These are phyloP conservation scores for Ptiloglossa arizonensis DNA, from an alignment of 1,140 invertebrate genomes.

Conservation along the genomic window DNA sequence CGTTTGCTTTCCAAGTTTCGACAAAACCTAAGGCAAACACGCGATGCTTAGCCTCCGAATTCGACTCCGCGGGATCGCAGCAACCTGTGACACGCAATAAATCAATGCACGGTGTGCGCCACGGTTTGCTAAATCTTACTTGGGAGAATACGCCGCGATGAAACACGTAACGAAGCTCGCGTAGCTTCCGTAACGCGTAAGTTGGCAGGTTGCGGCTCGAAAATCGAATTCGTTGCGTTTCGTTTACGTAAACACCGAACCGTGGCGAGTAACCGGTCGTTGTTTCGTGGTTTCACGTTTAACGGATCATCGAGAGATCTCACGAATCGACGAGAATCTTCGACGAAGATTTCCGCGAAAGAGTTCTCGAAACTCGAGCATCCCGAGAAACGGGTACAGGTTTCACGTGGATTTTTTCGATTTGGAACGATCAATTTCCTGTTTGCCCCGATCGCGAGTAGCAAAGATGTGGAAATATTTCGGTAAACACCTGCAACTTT, in stretches of 20 bases:
- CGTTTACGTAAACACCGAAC: background rate
- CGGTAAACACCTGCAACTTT: too few relatives aligned
- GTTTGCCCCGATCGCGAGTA: too few relatives aligned
- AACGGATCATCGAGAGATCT: background rate
- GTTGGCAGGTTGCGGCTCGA: background rate
- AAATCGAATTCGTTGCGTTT: conserved; percentile 1
- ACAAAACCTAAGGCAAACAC: conserved; percentile 3
- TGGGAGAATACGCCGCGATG: background rate
- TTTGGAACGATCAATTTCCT: too few relatives aligned
- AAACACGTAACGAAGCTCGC: background rate
- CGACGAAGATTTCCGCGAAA: too few relatives aligned
- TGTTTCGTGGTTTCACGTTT: background rate
- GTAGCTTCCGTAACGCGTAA: too few relatives aligned
- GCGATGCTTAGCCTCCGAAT: too few relatives aligned
- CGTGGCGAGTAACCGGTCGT: background rate
- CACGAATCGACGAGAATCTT: background rate
- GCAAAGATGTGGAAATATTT: too few relatives aligned
- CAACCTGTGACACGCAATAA: background rate
- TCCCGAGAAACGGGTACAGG: too few relatives aligned
- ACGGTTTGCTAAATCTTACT: background rate
- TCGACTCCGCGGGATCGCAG: background rate
- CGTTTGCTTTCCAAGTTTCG: conserved; percentile 25
- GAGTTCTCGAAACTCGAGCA: too few relatives aligned
- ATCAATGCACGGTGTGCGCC: background rate
- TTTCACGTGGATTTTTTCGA: too few relatives aligned